Evolutionary conservation across 2,888 invertebrate species (phyloP), one percentile per base, ranked within the genome.

Genomic region (Chironomus tentans): DNA sequence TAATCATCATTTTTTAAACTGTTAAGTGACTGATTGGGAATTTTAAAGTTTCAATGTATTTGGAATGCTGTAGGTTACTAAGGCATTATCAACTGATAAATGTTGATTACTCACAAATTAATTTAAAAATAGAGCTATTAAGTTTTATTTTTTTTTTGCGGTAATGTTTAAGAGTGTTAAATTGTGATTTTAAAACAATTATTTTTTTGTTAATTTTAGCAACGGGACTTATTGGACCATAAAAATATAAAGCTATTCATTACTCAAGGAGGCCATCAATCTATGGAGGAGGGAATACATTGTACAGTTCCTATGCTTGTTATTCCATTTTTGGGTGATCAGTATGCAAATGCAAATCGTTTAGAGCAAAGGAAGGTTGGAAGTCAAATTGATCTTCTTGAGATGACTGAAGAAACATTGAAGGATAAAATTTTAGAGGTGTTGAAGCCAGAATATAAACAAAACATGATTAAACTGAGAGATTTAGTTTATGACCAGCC

Each of bases 261-360:
- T 68, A 84, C 84, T 0, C 85, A 85, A 82, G 85, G 85, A 68
- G 86, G 86, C 2, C 78, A 85, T 0, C 85, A 85, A 74, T 85
- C 85, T 0, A 81, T 83, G 2, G 84, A 85, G 22, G 85, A 86
- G 77, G 82, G 85, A 2, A 81, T 85, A 15, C 80, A 80, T 22
- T 82, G 82, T 3, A 82, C 81, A 50, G 83, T 85, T 1, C 85
- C 85, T 2, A 77, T 85, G 1, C 79, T 85, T 5, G 28, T 50
- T 7, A 71, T 71, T 56, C 71, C 71, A n/a, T 71, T 71, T 79
- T 78, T 83, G 12, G 83, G 81, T 0, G 85, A 86, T 77, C 85
- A 85, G 77, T 82, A 81, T 79, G 81, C 79, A 21, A 84, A 85
- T 78, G 82, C 82, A 0, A 71, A 77, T 38, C 77, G 78, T 71